Conservation (phyloP, 2,888 invertebrate genomes). For the Stenodera caucasica region DNA sequence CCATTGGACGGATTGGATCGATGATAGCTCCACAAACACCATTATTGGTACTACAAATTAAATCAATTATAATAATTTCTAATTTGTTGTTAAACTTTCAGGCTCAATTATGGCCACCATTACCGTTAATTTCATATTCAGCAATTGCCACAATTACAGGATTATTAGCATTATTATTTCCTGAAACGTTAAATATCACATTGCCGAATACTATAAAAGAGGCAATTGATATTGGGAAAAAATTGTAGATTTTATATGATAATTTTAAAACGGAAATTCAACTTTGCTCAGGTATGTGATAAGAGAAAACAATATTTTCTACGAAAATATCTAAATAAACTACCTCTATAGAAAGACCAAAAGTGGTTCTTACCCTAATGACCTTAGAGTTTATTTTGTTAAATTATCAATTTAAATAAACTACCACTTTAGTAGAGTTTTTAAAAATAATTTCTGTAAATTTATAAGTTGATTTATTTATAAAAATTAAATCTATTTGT, state of each 20-base stretch:
- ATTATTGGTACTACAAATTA: constrained; percentile 59
- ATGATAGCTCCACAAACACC: constrained; percentile 71
- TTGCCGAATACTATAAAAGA: constrained; percentile 71
- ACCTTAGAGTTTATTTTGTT: too few relatives aligned
- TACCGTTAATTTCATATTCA: constrained; percentile 69
- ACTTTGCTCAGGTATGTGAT: too few relatives aligned
- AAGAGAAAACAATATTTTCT: too few relatives aligned
- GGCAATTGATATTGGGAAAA: constrained; percentile 60
- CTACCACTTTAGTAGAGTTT: too few relatives aligned
- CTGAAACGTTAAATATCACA: constrained; percentile 69
- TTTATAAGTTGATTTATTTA: too few relatives aligned
- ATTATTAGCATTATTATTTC: constrained; percentile 64
- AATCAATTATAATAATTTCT: neutral
- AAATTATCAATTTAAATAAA: too few relatives aligned
- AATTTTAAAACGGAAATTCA: too few relatives aligned
- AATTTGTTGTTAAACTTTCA: constrained; percentile 27
- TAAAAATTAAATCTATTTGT: too few relatives aligned
- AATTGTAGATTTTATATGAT: neutral
- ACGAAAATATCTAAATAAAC: too few relatives aligned
- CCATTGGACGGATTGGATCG: constrained; percentile 67
- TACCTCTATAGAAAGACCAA: too few relatives aligned
- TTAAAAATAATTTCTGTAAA: too few relatives aligned
- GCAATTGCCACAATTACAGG: constrained; percentile 64
- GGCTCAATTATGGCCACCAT: constrained; percentile 52
- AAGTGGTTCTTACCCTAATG: too few relatives aligned